phyloP scores from a whole-genome alignment of 2,888 invertebrate species.

The Andrena bucephala region DNA sequence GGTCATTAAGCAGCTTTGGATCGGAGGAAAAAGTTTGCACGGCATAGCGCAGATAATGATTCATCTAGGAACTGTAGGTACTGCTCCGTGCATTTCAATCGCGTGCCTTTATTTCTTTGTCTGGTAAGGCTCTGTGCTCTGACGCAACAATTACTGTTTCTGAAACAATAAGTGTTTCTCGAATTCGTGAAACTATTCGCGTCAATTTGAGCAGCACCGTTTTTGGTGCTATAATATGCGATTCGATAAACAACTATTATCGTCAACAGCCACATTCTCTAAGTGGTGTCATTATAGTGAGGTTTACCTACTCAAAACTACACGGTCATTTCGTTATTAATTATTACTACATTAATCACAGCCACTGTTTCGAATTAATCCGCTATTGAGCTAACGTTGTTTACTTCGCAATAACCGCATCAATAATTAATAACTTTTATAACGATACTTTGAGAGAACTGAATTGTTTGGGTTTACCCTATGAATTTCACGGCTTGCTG shows the following conservation, averaged over 20 bases:
- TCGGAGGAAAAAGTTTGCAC: conserved; percentile 1
- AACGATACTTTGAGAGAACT: background rate
- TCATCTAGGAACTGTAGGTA: background rate
- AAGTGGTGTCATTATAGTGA: background rate
- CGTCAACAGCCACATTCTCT: background rate
- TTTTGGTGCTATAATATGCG: background rate
- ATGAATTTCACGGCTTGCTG: background rate
- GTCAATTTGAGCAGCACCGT: too few species aligned
- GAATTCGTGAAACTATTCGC: too few species aligned
- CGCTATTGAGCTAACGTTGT: background rate
- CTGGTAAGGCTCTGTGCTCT: background rate
- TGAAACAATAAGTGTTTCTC: too few species aligned
- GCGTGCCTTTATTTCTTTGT: background rate
- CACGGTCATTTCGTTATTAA: background rate
- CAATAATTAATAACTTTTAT: conserved; percentile 5
- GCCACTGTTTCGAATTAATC: conserved; percentile 7
- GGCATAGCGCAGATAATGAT: background rate
- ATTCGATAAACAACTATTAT: conserved; percentile 11
- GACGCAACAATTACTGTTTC: background rate
- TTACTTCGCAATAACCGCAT: background rate
- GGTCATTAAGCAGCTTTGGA: conserved; percentile 21
- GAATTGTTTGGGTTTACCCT: background rate
- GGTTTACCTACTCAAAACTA: background rate
- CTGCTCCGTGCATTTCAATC: background rate
- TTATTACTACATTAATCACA: conserved; percentile 6